Evolutionary conservation across 2,113 vertebrate species (phyloP), one percentile per base, ranked within the genome.

Genomic region (Pseudolaguvia tuberculata): DNA sequence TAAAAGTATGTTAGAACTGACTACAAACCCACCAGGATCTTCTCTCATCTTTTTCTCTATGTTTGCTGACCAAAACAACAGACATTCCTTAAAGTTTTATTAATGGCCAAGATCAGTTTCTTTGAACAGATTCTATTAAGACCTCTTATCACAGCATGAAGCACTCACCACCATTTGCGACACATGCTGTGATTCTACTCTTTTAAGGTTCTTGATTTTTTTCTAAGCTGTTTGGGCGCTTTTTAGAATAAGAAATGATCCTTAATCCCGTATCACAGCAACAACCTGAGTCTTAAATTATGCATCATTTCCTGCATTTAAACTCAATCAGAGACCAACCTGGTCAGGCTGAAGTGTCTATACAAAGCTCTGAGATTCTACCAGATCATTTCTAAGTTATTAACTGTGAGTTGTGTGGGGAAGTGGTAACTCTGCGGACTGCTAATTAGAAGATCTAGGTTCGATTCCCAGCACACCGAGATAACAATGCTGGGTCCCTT

Each of bases 201-300:
- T 21, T 55, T 55, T 39, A 53, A 53, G 9, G 12, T 55, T 53
- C 20, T 45, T 51, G n/a, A 61, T 72, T 72, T 59, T 47, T 39
- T 50, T n/a, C n/a, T 72, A 11, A 3, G 45, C 39, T 48, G 47
- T 29, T 58, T 48, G 70, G 12, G 15, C 15, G 15, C 10, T 18
- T 61, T 8, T 29, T 15, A 50, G 45, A 62, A 61, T 73, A 50
- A 73, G 51, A 73, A 50, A 62, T 61, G 18, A 63, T n/a, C 21
- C 59, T 45, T 31, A 20, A 20, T 74, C 50, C 29, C 10, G 29
- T 53, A 74, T 53, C 70, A 72, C 21, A 55, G 59, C 50, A 74
- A 31, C 47, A 39, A 59, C 9, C n/a, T 17, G 72, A 42, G 17
- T 23, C 27, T 23, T 73, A 62, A 73, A 73, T 73, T 73, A 65